Conservation (phyloP, 2,888 invertebrate species). For the Agrochola macilenta region DNA sequence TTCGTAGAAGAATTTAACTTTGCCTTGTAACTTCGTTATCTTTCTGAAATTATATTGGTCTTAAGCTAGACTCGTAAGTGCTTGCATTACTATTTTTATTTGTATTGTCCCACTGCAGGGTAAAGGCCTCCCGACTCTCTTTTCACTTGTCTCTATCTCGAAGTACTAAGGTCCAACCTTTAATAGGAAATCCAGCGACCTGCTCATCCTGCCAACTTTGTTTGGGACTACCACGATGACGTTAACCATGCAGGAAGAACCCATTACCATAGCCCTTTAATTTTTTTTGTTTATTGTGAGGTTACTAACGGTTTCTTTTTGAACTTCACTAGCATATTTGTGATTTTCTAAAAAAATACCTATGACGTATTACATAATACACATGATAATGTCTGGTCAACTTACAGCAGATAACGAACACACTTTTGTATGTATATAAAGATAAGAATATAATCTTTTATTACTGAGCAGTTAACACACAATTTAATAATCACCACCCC, state of each 20-base stretch:
- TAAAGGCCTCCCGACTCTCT: not conserved
- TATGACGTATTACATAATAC: slow-evolving; percentile 26
- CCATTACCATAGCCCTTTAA: not conserved
- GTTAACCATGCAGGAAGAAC: not conserved
- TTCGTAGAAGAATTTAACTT: not conserved
- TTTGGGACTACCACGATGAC: not conserved
- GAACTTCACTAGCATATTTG: not conserved
- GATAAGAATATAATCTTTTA: slow-evolving; percentile 45
- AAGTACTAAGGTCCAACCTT: not conserved
- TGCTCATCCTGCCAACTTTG: not conserved
- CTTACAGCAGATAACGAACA: slow-evolving; percentile 32
- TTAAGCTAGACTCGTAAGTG: not conserved
- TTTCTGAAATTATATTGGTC: not conserved
- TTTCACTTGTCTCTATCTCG: not conserved
- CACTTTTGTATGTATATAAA: not conserved
- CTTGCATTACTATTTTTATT: not conserved
- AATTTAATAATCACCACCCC: slow-evolving; percentile 20
- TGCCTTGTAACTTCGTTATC: not conserved
- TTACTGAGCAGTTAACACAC: slow-evolving; percentile 25
- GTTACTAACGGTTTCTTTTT: not conserved
- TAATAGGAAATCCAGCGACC: no score
- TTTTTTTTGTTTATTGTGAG: not conserved
- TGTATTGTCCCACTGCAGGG: not conserved
- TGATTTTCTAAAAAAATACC: not conserved
- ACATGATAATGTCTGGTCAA: slow-evolving; percentile 20